Percentiles rank a stretch among this genome's conserved stretches.
Conservation (phyloP, 2,888 invertebrate genomes). For the Nymphalis polychloros region DNA sequence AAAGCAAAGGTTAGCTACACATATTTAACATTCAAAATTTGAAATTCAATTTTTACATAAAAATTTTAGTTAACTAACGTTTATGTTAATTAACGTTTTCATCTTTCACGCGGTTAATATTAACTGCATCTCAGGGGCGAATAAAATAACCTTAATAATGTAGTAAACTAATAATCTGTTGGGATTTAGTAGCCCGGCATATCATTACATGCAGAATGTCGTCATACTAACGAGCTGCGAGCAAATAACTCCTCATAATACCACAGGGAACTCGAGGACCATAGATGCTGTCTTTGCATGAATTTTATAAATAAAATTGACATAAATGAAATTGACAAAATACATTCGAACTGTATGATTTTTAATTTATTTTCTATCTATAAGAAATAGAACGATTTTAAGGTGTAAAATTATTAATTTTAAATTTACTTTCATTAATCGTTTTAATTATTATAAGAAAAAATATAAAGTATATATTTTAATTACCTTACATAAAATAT, state of each 20-base stretch:
- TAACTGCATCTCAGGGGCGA: background rate
- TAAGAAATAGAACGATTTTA: background rate
- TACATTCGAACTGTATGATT: background rate
- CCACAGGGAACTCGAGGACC: slow-evolving; percentile 40
- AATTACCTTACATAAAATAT: too few relatives aligned
- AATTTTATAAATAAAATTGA: slow-evolving; percentile 8
- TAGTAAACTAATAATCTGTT: slow-evolving; percentile 50
- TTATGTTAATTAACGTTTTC: too few relatives aligned
- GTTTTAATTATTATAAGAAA: too few relatives aligned
- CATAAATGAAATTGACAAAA: too few relatives aligned
- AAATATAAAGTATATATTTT: too few relatives aligned
- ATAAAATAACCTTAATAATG: slow-evolving; percentile 30
- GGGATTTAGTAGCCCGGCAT: slow-evolving; percentile 53
- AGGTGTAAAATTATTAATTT: too few relatives aligned
- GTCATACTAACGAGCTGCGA: slow-evolving; percentile 65
- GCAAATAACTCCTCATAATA: slow-evolving; percentile 68
- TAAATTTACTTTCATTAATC: too few relatives aligned
- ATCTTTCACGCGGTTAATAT: background rate
- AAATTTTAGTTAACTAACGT: too few relatives aligned
- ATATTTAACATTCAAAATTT: background rate
- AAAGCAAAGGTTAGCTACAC: background rate
- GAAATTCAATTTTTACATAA: too few relatives aligned
- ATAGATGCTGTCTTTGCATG: slow-evolving; percentile 42
- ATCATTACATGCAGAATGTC: slow-evolving; percentile 65
- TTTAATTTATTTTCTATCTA: background rate